Conservation (phyloP, 2,888 invertebrate species). For the Punctoribates punctum region DNA sequence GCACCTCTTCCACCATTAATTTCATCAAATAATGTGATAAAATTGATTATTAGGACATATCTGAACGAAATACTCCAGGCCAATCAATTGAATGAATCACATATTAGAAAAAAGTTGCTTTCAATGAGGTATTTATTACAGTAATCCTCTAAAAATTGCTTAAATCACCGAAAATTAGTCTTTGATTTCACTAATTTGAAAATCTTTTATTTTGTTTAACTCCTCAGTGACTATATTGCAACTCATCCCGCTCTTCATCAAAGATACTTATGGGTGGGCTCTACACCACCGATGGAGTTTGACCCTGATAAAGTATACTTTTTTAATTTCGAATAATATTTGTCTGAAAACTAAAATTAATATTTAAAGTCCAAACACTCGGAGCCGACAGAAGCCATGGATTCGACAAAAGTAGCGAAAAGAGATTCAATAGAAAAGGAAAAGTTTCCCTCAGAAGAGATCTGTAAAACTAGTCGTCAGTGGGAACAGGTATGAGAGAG, state of each 20-base stretch:
- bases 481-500: slow-evolving; percentile 46
- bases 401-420: background rate
- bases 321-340: background rate
- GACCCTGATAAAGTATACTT: slow-evolving; percentile 44
- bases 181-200: slow-evolving; percentile 23
- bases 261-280: slow-evolving; percentile 47
- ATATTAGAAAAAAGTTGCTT: slow-evolving; percentile 29
- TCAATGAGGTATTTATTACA: slow-evolving; percentile 33
- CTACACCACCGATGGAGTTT: slow-evolving; percentile 46
- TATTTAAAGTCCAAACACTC: background rate
- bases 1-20: slow-evolving; percentile 26
- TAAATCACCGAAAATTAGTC: too few relatives aligned
- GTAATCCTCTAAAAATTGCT: background rate
- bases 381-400: background rate
- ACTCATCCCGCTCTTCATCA: slow-evolving; percentile 48
- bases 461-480: slow-evolving; percentile 47
- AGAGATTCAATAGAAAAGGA: background rate
- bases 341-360: background rate
- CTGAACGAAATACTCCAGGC: slow-evolving; percentile 38
- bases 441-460: slow-evolving; percentile 48
- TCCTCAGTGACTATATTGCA: slow-evolving; percentile 45
- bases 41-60: slow-evolving; percentile 43
- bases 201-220: background rate
- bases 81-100: background rate
- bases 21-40: slow-evolving; percentile 50